These are phyloP conservation scores for Gopherus flavomarginatus DNA, from an alignment of 2,113 vertebrate genomes.

Conservation along the genomic window DNA sequence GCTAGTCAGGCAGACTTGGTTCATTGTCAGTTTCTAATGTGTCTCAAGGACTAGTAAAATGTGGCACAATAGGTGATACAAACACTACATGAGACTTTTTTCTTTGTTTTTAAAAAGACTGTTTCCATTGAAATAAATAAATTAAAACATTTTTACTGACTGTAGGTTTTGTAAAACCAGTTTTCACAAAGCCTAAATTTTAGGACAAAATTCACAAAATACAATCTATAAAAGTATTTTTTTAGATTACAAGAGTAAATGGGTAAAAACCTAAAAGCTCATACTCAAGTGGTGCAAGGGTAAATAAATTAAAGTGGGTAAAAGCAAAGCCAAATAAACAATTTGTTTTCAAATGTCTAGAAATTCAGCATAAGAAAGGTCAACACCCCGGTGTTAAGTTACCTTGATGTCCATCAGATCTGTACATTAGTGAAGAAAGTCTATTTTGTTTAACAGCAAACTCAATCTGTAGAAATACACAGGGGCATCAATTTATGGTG, in stretches of 20 bases:
- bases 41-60: not conserved
- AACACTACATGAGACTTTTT: not conserved
- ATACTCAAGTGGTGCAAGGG: not conserved
- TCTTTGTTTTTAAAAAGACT: not conserved
- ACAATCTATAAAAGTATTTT: not conserved
- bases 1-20: not conserved
- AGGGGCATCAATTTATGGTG: not conserved
- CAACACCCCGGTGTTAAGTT: no score
- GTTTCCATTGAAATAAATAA: not conserved
- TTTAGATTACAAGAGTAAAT: not conserved
- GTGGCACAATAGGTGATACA: not conserved
- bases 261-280: not conserved
- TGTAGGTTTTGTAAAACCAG: not conserved
- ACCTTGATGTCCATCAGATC: not conserved
- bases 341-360: not conserved
- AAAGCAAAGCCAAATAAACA: not conserved
- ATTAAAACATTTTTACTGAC: not conserved
- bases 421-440: not conserved
- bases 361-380: not conserved
- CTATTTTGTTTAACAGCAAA: not conserved
- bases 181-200: not conserved
- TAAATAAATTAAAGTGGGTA: not conserved
- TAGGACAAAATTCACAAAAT: not conserved
- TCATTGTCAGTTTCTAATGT: not conserved
- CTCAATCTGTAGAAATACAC: not conserved